Evolutionary conservation across 1,140 invertebrate species (phyloP).

Genomic region (Halyomorpha halys): DNA sequence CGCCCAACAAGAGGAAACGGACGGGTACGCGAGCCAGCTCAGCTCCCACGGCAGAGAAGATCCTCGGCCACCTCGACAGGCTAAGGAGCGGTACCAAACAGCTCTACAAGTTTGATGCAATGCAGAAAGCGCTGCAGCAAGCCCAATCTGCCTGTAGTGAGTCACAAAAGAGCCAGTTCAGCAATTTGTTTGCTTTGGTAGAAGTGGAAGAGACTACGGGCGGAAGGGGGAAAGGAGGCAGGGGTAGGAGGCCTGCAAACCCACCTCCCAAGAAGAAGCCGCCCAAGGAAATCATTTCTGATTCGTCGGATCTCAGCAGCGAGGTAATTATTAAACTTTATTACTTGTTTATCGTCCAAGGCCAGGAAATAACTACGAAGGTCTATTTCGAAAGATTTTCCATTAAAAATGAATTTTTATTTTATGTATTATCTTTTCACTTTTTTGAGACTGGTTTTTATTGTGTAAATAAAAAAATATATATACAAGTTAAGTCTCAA

Average conservation of each 20-base stretch:
- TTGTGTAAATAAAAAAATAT: too few relatives aligned
- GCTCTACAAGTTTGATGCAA: constrained; percentile 66
- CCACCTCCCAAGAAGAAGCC: constrained; percentile 41
- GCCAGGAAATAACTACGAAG: too few relatives aligned
- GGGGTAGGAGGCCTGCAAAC: constrained; percentile 39
- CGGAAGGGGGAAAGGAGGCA: constrained; percentile 33
- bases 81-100: constrained; percentile 61
- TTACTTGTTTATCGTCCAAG: neutral
- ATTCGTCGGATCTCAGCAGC: constrained; percentile 66
- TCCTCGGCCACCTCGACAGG: constrained; percentile 84
- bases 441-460: too few relatives aligned
- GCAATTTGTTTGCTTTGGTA: constrained; percentile 80
- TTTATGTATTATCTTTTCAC: too few relatives aligned
- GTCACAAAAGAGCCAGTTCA: constrained; percentile 74
- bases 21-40: constrained; percentile 35
- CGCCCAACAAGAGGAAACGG: constrained; percentile 83
- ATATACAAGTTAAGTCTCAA: too few relatives aligned
- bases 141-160: constrained; percentile 49
- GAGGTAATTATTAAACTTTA: constrained; percentile 43
- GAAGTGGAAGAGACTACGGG: constrained; percentile 64
- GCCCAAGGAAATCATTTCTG: constrained; percentile 44
- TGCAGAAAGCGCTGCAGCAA: constrained; percentile 78
- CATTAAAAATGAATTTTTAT: too few relatives aligned
- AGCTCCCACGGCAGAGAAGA: constrained; percentile 62
- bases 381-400: too few relatives aligned